These are phyloP conservation scores for Idaea biselata DNA, from an alignment of 2,888 invertebrate species.

Conservation along the genomic window DNA sequence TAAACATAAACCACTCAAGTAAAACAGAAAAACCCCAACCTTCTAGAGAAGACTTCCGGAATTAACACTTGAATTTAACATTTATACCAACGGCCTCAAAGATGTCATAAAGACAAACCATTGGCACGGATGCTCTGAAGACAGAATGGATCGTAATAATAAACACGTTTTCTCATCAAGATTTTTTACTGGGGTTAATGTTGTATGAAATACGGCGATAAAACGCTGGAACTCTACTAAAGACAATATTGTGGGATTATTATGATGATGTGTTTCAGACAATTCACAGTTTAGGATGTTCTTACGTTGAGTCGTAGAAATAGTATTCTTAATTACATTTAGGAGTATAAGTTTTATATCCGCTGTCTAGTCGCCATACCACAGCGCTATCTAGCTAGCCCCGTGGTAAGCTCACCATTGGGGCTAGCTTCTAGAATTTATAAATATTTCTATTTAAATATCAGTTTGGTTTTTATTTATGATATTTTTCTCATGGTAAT, in stretches of 20 bases:
- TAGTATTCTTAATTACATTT: too few species aligned
- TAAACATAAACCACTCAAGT: background rate
- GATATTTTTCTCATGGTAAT: too few species aligned
- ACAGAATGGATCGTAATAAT: slow-evolving; percentile 15
- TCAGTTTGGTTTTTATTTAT: too few species aligned
- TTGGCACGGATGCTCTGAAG: slow-evolving; percentile 12
- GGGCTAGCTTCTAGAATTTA: too few species aligned
- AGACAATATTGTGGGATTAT: background rate
- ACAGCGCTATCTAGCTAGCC: too few species aligned
- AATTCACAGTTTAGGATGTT: background rate
- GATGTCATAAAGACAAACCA: slow-evolving; percentile 9
- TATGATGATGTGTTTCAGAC: background rate
- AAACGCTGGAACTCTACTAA: slow-evolving; percentile 5
- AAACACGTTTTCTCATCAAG: slow-evolving; percentile 17
- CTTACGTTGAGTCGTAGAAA: background rate
- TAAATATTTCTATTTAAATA: too few species aligned
- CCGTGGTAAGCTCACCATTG: too few species aligned
- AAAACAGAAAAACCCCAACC: background rate
- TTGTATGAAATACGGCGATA: slow-evolving; percentile 15
- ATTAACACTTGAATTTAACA: background rate
- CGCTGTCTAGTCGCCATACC: too few species aligned
- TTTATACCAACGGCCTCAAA: slow-evolving; percentile 7
- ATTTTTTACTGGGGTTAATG: slow-evolving; percentile 13
- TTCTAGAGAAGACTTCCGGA: background rate
- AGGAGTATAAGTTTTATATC: too few species aligned